phyloP scores from a whole-genome alignment of 2,888 invertebrate genomes.

The Eucera pruinosa region DNA sequence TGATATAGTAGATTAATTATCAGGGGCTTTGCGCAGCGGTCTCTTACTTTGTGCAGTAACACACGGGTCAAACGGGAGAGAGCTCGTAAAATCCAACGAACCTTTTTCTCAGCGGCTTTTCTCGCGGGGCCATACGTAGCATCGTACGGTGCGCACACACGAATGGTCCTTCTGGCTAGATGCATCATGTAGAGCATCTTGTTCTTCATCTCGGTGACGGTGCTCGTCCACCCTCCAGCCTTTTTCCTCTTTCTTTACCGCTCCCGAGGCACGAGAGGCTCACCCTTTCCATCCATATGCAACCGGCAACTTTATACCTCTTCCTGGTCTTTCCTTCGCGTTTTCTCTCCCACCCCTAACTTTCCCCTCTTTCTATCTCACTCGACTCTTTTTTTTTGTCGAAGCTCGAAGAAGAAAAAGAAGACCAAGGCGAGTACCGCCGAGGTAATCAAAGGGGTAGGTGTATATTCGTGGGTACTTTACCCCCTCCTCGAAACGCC shows the following conservation, averaged over 20 bases:
- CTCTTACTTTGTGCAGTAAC: conserved; percentile 48
- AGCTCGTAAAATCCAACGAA: conserved; percentile 62
- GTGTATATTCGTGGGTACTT: conserved; percentile 75
- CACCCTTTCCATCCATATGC: conserved; percentile 49
- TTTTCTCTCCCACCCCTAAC: conserved; percentile 9
- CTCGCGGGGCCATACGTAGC: conserved; percentile 30
- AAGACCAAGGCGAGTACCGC: conserved; percentile 64
- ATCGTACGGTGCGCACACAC: conserved; percentile 6
- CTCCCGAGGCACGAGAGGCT: conserved; percentile 41
- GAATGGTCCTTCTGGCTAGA: conserved; percentile 55
- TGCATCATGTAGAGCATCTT: conserved; percentile 61
- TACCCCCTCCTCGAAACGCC: conserved; percentile 68
- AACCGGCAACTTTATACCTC: conserved; percentile 54
- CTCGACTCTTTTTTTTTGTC: conserved; percentile 33
- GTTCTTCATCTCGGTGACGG: conserved; percentile 67
- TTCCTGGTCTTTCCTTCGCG: conserved; percentile 16
- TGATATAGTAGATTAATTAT: conserved; percentile 57
- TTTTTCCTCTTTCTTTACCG: conserved; percentile 51
- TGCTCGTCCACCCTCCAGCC: conserved; percentile 58
- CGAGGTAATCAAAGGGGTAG: conserved; percentile 79
- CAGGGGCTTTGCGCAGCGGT: conserved; percentile 15
- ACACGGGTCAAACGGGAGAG: conserved; percentile 54
- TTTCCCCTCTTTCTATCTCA: background rate
- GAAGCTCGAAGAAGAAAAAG: conserved; percentile 52
- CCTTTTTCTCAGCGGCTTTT: conserved; percentile 32